These are phyloP conservation scores for Patiria pectinifera DNA, from an alignment of 53 echinoderm and acorn worm species.

Conservation along the genomic window DNA sequence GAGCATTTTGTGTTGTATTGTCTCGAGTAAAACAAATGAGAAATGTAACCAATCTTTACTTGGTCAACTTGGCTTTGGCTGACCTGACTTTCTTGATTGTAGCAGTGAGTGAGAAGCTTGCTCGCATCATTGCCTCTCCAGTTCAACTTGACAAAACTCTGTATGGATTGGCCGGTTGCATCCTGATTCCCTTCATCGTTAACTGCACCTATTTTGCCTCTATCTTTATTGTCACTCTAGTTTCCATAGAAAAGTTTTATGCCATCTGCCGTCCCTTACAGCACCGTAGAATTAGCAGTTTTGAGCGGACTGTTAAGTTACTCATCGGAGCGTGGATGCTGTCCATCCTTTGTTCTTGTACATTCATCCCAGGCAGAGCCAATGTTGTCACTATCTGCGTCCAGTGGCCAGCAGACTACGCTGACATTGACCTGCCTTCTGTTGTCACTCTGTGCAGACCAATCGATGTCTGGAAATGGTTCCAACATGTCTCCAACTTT, in stretches of 20 bases:
- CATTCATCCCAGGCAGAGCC: constrained; percentile 70
- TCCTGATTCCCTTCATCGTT: constrained; percentile 61
- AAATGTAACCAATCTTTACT: constrained; percentile 82
- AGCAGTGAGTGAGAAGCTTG: constrained; percentile 74
- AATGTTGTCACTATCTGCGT: constrained; percentile 54
- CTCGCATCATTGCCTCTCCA: constrained; percentile 59
- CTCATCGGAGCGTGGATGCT: constrained; percentile 63
- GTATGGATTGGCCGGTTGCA: constrained; percentile 69
- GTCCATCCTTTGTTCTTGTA: constrained; percentile 53
- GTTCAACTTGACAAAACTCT: constrained; percentile 70
- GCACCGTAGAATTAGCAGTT: constrained; percentile 64
- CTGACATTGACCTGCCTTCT: constrained; percentile 34
- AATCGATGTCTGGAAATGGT: neutral
- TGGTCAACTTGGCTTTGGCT: constrained; percentile 84
- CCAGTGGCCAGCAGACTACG: constrained; percentile 62
- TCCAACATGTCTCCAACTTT: constrained; percentile 56
- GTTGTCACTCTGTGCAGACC: constrained; percentile 61
- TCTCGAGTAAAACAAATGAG: constrained; percentile 76
- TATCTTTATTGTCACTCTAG: constrained; percentile 77
- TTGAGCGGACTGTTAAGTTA: constrained; percentile 54
- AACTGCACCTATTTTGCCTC: constrained; percentile 79
- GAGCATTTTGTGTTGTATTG: constrained; percentile 77
- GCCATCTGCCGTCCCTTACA: constrained; percentile 78
- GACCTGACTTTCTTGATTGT: constrained; percentile 74
- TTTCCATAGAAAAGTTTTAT: constrained; percentile 83